Evolutionary conservation across 2,113 vertebrate species (phyloP).

Genomic region (Leptosomus discolor): DNA sequence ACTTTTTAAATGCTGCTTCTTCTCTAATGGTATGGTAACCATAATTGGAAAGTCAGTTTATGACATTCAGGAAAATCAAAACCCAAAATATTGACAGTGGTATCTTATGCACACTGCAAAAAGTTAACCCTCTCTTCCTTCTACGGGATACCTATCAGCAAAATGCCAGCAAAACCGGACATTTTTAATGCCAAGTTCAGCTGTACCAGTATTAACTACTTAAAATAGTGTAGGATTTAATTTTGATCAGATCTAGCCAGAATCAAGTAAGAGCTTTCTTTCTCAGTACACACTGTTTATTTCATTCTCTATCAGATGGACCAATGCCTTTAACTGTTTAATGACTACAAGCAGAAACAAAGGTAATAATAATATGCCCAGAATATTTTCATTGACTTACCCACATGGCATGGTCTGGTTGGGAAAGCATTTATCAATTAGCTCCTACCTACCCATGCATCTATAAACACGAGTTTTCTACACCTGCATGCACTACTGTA

Average conservation of each 20-base stretch:
- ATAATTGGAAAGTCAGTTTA: background rate
- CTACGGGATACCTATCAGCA: background rate
- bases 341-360: background rate
- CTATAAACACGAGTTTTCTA: background rate
- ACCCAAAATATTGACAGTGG: background rate
- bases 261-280: background rate
- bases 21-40: background rate
- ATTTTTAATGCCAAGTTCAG: background rate
- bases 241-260: background rate
- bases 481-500: background rate
- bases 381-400: background rate
- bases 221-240: background rate
- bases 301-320: background rate
- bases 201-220: background rate
- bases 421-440: background rate
- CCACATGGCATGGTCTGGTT: rapidly evolving
- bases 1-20: background rate
- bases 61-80: background rate
- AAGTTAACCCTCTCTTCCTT: background rate
- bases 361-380: background rate
- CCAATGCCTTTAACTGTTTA: background rate
- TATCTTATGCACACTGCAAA: background rate
- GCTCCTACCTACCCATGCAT: background rate
- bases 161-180: background rate
- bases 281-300: background rate